Evolutionary conservation across 2,797 vertebrate species (phyloP), one percentile per base, ranked within the genome.

Genomic region (Hylomyscus alleni): DNA sequence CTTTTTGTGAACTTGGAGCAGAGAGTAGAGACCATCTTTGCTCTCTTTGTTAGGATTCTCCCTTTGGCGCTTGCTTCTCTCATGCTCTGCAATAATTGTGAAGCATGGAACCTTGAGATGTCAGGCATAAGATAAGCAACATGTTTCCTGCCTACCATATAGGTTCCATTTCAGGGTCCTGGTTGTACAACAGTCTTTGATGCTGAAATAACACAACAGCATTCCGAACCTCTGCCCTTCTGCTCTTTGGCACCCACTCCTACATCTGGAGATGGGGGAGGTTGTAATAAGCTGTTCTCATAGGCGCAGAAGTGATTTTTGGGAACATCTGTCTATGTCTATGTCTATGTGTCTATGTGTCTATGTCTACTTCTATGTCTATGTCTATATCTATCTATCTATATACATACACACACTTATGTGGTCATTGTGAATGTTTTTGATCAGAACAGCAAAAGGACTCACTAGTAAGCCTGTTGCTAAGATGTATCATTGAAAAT

Each of bases 181-280:
- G 40, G 5, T 67, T 60, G 11, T 56, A 0, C 69, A 22, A 89
- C 26, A 65, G 2, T 20, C 88, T 65, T 95, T 29, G 15, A 17
- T 85, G 26, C 72, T 47, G 60, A 90, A 60, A 62, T 84, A 26
- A 26, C 13, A 37, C 15, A 37, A 7, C 13, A 40, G 50, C 82
- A 81, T 84, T 15, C 56, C 29, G 72, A 58, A 72, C 10, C 17
- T 92, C 29, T 93, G 75, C 20, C 80, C 40, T 58, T 69, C 72
- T 91, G 88, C 84, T 50, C 84, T 78, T 19, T 96, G 91, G 81
- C 0, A 20, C 93, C 94, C 26, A 44, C 69, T 50, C 94, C 90
- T 97, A 62, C 19, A 50, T 97, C 85, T 96, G 96, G 95, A 95
- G 95, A 98, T 0, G 1, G 4, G 47, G n/a, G 54, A 75, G 34